Conservation (phyloP, 2,888 invertebrate genomes). For the Scrobipalpa atriplicella region DNA sequence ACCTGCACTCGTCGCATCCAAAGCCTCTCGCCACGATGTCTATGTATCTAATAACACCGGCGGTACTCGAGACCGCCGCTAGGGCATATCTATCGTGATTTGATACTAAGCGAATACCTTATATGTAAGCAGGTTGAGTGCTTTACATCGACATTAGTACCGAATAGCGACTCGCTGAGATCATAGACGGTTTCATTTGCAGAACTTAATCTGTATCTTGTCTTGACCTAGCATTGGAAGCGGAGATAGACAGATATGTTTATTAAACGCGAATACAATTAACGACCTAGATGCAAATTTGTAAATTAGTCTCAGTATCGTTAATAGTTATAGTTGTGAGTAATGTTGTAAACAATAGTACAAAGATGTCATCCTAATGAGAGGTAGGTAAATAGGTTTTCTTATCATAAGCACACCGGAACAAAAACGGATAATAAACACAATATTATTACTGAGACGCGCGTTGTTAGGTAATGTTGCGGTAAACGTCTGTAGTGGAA, state of each 20-base stretch:
- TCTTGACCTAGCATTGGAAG: constrained; percentile 28
- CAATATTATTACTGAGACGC: constrained; percentile 11
- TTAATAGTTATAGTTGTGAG: too few species aligned
- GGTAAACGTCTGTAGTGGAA: constrained; percentile 16
- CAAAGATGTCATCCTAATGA: not conserved
- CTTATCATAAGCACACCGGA: constrained; percentile 36
- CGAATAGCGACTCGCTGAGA: constrained; percentile 65
- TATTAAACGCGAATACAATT: not conserved
- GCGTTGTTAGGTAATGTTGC: constrained; percentile 22
- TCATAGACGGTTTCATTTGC: constrained; percentile 61
- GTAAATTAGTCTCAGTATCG: not conserved
- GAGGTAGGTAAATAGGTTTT: constrained; percentile 12
- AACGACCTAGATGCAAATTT: not conserved
- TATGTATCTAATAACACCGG: constrained; percentile 58
- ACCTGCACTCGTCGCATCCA: constrained; percentile 41
- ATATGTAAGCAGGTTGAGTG: constrained; percentile 37
- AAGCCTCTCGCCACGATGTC: constrained; percentile 53
- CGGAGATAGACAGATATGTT: constrained; percentile 10
- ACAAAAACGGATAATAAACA: constrained; percentile 45
- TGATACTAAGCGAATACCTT: constrained; percentile 52
- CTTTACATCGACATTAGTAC: constrained; percentile 37
- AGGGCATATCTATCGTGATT: constrained; percentile 54
- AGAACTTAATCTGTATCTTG: constrained; percentile 39
- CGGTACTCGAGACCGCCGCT: constrained; percentile 49
- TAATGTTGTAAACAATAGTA: constrained; percentile 4